Base-by-base conservation (phyloP, 2,113 vertebrate genomes). In the Fukomys damarensis region DNA sequence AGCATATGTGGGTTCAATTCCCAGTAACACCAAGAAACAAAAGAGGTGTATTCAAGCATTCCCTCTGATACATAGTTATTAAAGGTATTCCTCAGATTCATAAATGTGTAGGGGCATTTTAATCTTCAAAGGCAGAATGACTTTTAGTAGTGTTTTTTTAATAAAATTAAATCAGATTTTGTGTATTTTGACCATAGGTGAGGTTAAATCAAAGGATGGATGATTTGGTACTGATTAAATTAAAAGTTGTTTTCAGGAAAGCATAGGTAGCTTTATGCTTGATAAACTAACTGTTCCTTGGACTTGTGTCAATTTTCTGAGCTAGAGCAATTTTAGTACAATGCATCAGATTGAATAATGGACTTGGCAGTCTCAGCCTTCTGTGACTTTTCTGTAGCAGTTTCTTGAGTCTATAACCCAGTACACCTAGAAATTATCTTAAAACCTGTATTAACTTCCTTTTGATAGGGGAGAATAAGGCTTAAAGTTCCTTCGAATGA, bases 211-310 rank as follows among this genome's bases (percentile, higher is more conserved):
- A 84, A 92, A 89, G 58, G 8, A 79, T 88, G 30, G 4, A 77
- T 87, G 12, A 89, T 89, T 94, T 20, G 26, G 10, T 89, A 96
- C 43, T 86, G 61, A 86, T n/a, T n/a, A n/a, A n/a, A n/a, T n/a
- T 93, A 68, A 85, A 68, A 88, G 82, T 89, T 59, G 30, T 74
- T 89, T 97, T 87, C 46, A 52, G n/a, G 14, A 90, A 49, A 65
- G 20, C 10, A n/a, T 46, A 46, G 26, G 43, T 54, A 79, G 1
- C 49, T 76, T 17, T 70, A 16, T 70, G 35, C 65, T 63, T 87
- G 43, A 58, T 88, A 80, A 72, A 20, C 20, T 83, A 8, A 49
- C 46, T 49, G 46, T 86, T 46, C 24, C 38, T 52, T 83, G 41
- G 38, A 54, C 80, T 79, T 89, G 17, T 86, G 81, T 30, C 56